These are phyloP conservation scores for Cotesia typhae DNA, from an alignment of 1,140 invertebrate genomes.

Conservation along the genomic window DNA sequence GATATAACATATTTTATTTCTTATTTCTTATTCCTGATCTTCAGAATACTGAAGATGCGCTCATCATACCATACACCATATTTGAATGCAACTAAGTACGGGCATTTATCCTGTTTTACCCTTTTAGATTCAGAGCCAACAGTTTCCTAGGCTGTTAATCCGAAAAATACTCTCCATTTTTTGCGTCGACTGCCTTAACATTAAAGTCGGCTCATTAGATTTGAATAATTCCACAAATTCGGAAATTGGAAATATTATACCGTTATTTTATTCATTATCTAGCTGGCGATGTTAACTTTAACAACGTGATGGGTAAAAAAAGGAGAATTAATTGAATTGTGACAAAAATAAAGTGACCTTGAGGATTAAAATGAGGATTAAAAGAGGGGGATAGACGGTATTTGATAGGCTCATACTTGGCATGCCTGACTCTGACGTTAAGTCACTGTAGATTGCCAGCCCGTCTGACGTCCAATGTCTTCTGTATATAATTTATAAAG, in stretches of 20 bases:
- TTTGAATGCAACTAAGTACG: constrained; percentile 51
- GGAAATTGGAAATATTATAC: no score
- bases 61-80: constrained; percentile 44
- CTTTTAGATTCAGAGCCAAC: neutral
- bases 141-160: neutral
- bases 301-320: neutral
- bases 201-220: neutral
- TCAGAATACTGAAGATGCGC: constrained; percentile 32
- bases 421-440: constrained; percentile 55
- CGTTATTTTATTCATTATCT: no score
- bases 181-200: neutral
- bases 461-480: constrained; percentile 53
- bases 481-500: constrained; percentile 65
- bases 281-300: no score
- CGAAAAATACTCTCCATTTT: neutral
- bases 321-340: constrained; percentile 10
- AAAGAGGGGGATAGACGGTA: constrained; percentile 39
- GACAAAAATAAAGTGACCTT: constrained; percentile 11
- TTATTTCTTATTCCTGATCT: constrained; percentile 24
- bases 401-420: constrained; percentile 57
- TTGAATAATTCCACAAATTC: no score
- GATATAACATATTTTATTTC: no score
- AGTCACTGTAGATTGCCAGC: constrained; percentile 49
- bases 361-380: neutral
- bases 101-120: neutral